phyloP scores from a whole-genome alignment of 2,113 vertebrate genomes.

The Antechinus stuartii region DNA sequence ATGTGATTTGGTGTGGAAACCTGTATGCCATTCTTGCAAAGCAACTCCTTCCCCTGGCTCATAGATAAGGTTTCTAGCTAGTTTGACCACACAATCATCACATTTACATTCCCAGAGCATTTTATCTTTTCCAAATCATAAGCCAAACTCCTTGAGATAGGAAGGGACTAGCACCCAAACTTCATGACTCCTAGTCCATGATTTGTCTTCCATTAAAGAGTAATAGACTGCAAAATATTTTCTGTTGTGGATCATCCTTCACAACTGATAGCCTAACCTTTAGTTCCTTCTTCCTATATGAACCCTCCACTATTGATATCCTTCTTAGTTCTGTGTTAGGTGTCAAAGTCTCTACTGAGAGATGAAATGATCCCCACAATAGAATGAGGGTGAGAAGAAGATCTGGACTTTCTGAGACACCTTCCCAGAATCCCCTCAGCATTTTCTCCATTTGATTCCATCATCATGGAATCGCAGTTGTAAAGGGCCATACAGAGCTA shows the following conservation, averaged over 20 bases:
- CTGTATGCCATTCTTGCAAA: conserved; percentile 65
- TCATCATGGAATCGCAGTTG: background rate
- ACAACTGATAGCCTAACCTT: background rate
- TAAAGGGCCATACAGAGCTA: background rate
- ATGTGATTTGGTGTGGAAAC: conserved; percentile 29
- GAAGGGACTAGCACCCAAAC: background rate
- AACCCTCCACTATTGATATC: background rate
- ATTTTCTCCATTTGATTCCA: background rate
- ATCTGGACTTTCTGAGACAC: background rate
- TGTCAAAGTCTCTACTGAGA: background rate
- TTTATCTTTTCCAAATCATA: background rate
- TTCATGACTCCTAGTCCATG: background rate
- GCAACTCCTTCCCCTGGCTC: conserved; percentile 50
- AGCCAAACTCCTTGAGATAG: background rate
- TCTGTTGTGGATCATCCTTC: background rate
- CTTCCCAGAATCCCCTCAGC: background rate
- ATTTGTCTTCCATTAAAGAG: background rate
- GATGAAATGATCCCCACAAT: background rate
- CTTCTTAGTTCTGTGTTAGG: background rate
- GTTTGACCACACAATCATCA: conserved; percentile 39
- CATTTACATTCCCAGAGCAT: conserved; percentile 24
- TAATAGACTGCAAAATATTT: background rate
- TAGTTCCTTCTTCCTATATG: background rate
- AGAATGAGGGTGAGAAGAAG: background rate
- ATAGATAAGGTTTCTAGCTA: background rate